Percentiles rank a stretch among this genome's conserved stretches.
phyloP scores from a whole-genome alignment of 2,797 vertebrate species.

The Urosaurus nigricauda region DNA sequence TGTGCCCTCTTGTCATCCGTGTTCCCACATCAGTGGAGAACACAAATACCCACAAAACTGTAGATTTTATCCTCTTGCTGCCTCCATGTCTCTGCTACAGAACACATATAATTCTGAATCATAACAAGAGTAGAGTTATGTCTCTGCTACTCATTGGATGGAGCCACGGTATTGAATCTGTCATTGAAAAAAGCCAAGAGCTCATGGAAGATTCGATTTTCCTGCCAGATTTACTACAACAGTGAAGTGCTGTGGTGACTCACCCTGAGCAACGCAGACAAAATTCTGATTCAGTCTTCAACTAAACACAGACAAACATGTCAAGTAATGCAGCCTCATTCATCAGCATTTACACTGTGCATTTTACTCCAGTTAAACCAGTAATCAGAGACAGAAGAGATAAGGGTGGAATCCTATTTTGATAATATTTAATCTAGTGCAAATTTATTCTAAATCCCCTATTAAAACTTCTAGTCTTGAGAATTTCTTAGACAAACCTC shows the following conservation, averaged over 20 bases:
- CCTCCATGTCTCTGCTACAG: neutral
- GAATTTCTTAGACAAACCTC: neutral
- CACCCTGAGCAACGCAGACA: constrained; percentile 2
- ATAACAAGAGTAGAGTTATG: neutral
- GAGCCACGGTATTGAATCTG: neutral
- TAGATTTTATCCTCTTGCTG: neutral
- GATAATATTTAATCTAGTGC: neutral
- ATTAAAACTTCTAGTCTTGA: neutral
- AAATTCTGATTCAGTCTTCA: constrained; percentile 10
- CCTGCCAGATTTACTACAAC: constrained; percentile 20
- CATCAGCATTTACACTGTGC: neutral
- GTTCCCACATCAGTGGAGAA: neutral
- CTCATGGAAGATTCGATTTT: neutral
- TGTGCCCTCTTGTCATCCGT: neutral
- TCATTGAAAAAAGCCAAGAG: constrained; percentile 1
- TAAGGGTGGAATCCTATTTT: neutral
- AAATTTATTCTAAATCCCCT: neutral
- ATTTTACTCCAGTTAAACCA: neutral
- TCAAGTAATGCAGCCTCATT: neutral
- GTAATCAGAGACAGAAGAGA: neutral
- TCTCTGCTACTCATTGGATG: neutral
- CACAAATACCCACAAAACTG: neutral
- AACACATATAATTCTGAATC: neutral
- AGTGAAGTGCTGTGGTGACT: neutral
- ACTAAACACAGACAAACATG: constrained; percentile 1